Conservation (phyloP, 2,113 vertebrate species). For the Protobothrops mucrosquamatus region DNA sequence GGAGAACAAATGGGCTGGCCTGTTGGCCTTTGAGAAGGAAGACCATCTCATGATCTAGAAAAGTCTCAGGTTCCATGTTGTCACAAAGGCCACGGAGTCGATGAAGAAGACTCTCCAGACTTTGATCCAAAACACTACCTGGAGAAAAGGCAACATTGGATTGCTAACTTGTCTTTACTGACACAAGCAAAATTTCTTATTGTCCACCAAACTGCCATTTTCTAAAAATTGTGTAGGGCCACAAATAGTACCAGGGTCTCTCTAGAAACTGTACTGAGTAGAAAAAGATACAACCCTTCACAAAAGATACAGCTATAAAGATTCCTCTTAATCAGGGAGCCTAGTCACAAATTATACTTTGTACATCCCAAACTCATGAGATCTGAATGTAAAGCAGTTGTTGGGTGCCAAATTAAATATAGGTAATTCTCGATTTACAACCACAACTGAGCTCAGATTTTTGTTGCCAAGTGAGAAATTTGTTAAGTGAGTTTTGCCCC, state of each 20-base stretch:
- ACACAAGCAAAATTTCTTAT: background rate
- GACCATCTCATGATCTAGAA: conserved; percentile 93
- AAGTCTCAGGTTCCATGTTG: conserved; percentile 95
- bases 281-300: background rate
- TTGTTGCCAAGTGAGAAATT: background rate
- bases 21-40: conserved; percentile 97
- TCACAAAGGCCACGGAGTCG: conserved; percentile 93
- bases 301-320: background rate
- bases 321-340: background rate
- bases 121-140: conserved; percentile 95
- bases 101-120: conserved; percentile 91
- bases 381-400: background rate
- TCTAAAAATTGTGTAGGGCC: background rate
- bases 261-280: background rate
- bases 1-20: conserved; percentile 92
- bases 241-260: background rate
- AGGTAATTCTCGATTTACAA: background rate
- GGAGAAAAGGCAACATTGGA: background rate
- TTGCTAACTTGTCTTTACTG: fast-evolving
- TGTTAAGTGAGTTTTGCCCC: background rate
- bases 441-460: background rate
- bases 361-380: background rate
- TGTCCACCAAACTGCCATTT: background rate
- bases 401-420: background rate
- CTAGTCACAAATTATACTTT: background rate